Evolutionary conservation across 2,888 invertebrate species (phyloP).

Genomic region (Pammene aurita): DNA sequence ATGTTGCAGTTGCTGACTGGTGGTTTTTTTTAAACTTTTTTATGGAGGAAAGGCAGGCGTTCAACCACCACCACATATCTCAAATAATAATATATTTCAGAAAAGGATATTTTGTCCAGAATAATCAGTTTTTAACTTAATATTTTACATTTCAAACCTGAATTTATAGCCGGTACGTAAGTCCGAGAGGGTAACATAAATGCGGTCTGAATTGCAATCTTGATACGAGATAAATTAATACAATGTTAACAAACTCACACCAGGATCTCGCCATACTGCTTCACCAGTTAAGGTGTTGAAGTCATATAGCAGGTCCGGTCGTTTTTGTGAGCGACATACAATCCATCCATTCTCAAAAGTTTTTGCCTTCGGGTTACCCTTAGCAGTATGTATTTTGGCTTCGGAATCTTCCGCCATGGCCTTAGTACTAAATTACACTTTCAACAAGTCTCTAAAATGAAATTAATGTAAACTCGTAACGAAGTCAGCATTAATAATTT

Average conservation of each 20-base stretch:
- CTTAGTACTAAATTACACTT: background rate
- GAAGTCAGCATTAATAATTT: background rate
- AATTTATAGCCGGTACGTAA: too few species aligned
- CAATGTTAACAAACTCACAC: slow-evolving; percentile 53
- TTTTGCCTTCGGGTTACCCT: slow-evolving; percentile 44
- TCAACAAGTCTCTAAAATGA: background rate
- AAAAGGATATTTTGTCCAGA: too few species aligned
- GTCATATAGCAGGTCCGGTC: slow-evolving; percentile 63
- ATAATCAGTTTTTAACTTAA: too few species aligned
- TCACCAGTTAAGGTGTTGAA: slow-evolving; percentile 68
- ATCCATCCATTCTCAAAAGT: slow-evolving; percentile 62
- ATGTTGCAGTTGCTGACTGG: too few species aligned
- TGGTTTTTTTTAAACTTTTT: too few species aligned
- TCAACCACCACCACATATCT: too few species aligned
- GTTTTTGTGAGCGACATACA: slow-evolving; percentile 62
- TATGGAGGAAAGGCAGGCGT: too few species aligned
- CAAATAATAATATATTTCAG: too few species aligned
- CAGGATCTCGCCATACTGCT: slow-evolving; percentile 64
- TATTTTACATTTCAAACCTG: too few species aligned
- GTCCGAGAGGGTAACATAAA: too few species aligned
- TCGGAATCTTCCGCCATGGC: slow-evolving; percentile 22
- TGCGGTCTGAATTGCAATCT: too few species aligned
- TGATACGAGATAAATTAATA: background rate
- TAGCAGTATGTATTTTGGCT: background rate
- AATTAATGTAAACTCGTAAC: background rate